A percentile compares a stretch with the other conserved stretches of the same genome.
phyloP scores from a whole-genome alignment of 2,113 vertebrate species.

The Solenodon paradoxus region DNA sequence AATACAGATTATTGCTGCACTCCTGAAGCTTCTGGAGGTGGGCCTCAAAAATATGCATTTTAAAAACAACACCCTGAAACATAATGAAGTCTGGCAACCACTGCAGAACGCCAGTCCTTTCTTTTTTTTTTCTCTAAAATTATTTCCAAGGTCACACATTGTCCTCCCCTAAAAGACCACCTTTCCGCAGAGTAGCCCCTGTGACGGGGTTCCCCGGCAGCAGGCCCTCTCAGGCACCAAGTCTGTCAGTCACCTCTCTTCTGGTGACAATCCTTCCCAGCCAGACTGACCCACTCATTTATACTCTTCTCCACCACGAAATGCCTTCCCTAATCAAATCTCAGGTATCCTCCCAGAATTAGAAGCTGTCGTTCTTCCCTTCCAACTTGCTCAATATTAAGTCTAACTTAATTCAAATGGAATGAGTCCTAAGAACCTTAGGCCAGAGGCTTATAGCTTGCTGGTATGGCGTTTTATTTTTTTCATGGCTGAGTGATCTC shows the following conservation, averaged over 20 bases:
- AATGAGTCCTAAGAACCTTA: conserved; percentile 10
- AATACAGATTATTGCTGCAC: no score
- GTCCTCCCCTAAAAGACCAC: no score
- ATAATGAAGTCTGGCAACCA: no score
- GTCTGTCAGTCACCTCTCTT: no score
- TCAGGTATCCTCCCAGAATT: conserved; percentile 14
- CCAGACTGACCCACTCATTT: not conserved
- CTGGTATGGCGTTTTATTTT: not conserved
- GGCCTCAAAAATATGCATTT: no score
- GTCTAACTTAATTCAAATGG: conserved; percentile 18
- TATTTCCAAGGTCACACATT: no score
- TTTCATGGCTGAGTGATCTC: not conserved
- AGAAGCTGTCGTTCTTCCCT: not conserved
- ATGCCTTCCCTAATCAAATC: not conserved
- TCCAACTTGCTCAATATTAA: conserved; percentile 3
- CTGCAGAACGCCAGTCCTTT: no score
- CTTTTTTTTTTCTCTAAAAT: no score
- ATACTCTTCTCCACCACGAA: not conserved
- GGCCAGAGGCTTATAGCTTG: not conserved
- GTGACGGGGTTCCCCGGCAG: no score
- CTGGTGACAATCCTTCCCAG: not conserved
- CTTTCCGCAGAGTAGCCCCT: no score
- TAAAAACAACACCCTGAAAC: not conserved
- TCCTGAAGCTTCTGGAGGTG: no score
- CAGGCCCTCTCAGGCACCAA: no score